Evolutionary conservation across 1,140 invertebrate genomes (phyloP).

Genomic region (Lepidotrigona ventralis): DNA sequence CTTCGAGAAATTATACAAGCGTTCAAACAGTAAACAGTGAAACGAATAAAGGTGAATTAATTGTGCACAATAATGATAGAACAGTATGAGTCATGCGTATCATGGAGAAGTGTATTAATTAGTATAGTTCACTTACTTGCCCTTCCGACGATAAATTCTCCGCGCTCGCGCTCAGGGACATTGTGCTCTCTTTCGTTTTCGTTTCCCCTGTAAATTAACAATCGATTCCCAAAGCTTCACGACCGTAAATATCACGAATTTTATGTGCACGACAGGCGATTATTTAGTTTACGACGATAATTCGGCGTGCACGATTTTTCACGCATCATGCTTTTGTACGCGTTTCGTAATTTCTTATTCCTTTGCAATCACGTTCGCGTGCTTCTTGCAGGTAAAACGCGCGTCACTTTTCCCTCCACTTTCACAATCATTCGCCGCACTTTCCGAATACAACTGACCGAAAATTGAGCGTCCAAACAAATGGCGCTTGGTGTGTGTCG

Average conservation of each 20-base stretch:
- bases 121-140: conserved; percentile 78
- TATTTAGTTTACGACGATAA: conserved; percentile 12
- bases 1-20: not conserved
- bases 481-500: conserved; percentile 49
- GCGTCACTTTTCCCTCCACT: not conserved
- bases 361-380: conserved; percentile 21
- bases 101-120: conserved; percentile 20
- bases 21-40: not conserved
- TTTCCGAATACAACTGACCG: conserved; percentile 38
- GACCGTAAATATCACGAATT: conserved; percentile 32
- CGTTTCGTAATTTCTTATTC: not conserved
- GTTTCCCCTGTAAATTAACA: conserved; percentile 19
- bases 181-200: conserved; percentile 56
- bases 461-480: conserved; percentile 59
- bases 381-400: not conserved
- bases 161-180: conserved; percentile 85
- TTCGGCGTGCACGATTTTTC: not conserved
- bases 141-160: conserved; percentile 83
- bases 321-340: conserved; percentile 32
- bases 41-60: not conserved
- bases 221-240: not conserved
- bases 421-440: not conserved
- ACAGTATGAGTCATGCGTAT: conserved; percentile 55
- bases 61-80: not conserved
- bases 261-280: conserved; percentile 17